Base-by-base conservation (phyloP, 2,797 vertebrate species). In the Acestrorhynchus altus region DNA sequence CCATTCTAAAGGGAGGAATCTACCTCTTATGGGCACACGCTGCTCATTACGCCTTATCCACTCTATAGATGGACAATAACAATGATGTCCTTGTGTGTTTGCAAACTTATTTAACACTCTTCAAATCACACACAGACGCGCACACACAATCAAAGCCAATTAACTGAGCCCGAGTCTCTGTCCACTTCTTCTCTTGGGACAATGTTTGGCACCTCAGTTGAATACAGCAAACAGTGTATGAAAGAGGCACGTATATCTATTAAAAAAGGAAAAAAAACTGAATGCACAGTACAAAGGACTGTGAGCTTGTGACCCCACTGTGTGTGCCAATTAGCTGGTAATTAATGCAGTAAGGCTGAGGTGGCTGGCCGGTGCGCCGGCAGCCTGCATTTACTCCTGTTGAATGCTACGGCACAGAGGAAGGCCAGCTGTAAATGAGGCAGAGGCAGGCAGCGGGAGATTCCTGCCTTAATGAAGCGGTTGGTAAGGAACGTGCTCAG, bases 301-400 rank as follows among this genome's bases (percentile, higher is more conserved):
- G 83, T 0, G 74, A 76, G 75, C 77, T 60, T 24, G 75, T 82
- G 74, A 87, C 88, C 86, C 82, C 83, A 72, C 75, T 72, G 90
- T 88, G 89, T 89, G 89, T 83, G 89, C 95, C 94, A 96, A 94
- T 97, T 96, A 95, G 91, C 88, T 87, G 89, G 86, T 96, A 95
- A 97, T 98, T 97, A 96, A 95, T 89, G 92, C 91, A 69, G 88
- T 68, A 81, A 79, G 86, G 91, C 92, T 96, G 96, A 96, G 95
- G 92, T 90, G 79, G 88, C 67, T 79, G 71, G 86, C 91, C 91
- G 84, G 86, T 92, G 89, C 88, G 92, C 91, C 87, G 83, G 85
- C 90, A 85, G 92, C 93, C 91, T 90, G 93, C 92, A 92, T 93
- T 94, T 93, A 94, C 92, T 93, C 88, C 77, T 78, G 89, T 89